A percentile compares a stretch with the other conserved stretches of the same genome.
These are phyloP conservation scores for Tyria jacobaeae DNA, from an alignment of 2,888 invertebrate genomes.

Conservation along the genomic window DNA sequence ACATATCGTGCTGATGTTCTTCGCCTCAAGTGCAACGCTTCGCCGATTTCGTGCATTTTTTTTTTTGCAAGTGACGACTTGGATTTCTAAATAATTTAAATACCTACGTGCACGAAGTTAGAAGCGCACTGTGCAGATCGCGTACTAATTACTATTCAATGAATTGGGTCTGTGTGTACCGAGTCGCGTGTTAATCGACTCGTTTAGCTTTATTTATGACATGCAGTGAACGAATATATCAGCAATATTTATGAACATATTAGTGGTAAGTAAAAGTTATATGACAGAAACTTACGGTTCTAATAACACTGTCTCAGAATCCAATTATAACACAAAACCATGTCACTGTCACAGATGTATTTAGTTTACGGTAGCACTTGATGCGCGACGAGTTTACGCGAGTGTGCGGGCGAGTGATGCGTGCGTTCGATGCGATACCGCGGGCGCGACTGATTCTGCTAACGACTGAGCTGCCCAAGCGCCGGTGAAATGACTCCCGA, in stretches of 20 bases:
- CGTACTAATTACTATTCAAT: conserved; percentile 71
- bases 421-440: conserved; percentile 55
- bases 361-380: conserved; percentile 61
- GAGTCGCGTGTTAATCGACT: conserved; percentile 61
- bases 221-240: conserved; percentile 44
- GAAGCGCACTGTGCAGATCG: conserved; percentile 64
- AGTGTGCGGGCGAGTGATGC: conserved; percentile 47
- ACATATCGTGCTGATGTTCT: conserved; percentile 57
- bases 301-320: conserved; percentile 74
- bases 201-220: conserved; percentile 48
- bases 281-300: conserved; percentile 69
- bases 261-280: conserved; percentile 41
- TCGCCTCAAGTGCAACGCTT: conserved; percentile 70
- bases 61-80: conserved; percentile 79
- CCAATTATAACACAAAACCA: conserved; percentile 82
- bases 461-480: conserved; percentile 57
- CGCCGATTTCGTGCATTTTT: conserved; percentile 82
- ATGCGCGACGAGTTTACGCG: conserved; percentile 58
- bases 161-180: conserved; percentile 73
- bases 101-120: conserved; percentile 74
- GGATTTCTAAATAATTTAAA: conserved; percentile 86
- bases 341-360: conserved; percentile 81
- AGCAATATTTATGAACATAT: conserved; percentile 20
- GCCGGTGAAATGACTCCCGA: conserved; percentile 64
- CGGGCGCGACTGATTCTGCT: conserved; percentile 52